Base-by-base conservation (phyloP, 2,888 invertebrate genomes). In the Eledona agricola region DNA sequence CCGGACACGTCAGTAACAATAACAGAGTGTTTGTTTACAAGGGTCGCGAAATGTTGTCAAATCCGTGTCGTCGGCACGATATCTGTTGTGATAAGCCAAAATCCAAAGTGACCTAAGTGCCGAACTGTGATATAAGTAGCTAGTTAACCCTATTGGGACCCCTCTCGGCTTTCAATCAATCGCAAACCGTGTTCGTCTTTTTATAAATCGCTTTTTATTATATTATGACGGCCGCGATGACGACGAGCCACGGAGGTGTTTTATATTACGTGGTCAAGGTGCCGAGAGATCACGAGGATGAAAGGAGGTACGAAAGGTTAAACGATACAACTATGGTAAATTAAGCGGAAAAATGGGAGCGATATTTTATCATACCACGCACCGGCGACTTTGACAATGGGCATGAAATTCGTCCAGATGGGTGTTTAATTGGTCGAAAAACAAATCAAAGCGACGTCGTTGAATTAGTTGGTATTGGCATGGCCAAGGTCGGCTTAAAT, bases 201-300 rank as follows among this genome's bases (percentile, higher is more conserved):
- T 50, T 32, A 25, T 26, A 4, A 13, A 12, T 22, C 3, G 15
- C 11, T 23, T 12, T 38, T 25, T 13, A 15, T 11, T 4, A 19
- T 4, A 23, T 37, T 9, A 40, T 47, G 62, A 76, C 75, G 77
- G 74, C 77, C 25, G 73, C 72, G 57, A 80, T 80, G 78, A 78
- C 82, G 58, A 78, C 80, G 60, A 78, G 79, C 56, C 86, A 86
- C 76, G 86, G 86, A 65, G 86, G 86, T 67, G 81, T 85, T 67
- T 77, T 87, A 59, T 87, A 86, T 76, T 87, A 87, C 74, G 84
- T 86, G 65, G 83, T 86, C 64, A 82, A 82, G 72, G 83, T 85
- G 62, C 85, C 85, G 10, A 81, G 77, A 70, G 80, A 80, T 56
- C 74, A 67, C 26, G 64, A 65, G 52, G 22, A 45, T 16, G 25